Evolutionary conservation across 2,113 vertebrate genomes (phyloP).

Genomic region (Festucalex cinctus): DNA sequence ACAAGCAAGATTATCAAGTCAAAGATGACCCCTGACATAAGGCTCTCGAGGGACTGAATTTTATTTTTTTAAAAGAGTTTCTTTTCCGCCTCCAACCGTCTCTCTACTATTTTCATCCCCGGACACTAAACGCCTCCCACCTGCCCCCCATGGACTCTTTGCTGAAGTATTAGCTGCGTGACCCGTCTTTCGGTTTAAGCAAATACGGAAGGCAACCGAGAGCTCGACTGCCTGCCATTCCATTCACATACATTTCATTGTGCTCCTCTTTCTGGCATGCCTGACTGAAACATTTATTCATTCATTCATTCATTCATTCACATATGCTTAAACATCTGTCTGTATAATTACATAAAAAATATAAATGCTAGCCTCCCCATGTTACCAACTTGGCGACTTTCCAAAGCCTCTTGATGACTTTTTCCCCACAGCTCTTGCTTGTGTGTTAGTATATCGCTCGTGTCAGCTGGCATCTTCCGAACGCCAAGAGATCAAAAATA

Average conservation of each 20-base stretch:
- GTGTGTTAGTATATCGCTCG: too few relatives aligned
- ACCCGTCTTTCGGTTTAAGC: slow-evolving; percentile 41
- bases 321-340: too few relatives aligned
- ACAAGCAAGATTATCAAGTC: slow-evolving; percentile 72
- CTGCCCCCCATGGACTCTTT: slow-evolving; percentile 10
- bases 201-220: slow-evolving; percentile 21
- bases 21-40: slow-evolving; percentile 73
- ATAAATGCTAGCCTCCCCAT: too few relatives aligned
- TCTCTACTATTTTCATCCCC: slow-evolving; percentile 50
- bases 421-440: too few relatives aligned
- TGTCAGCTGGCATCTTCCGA: too few relatives aligned
- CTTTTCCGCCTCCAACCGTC: slow-evolving; percentile 39
- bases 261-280: neutral
- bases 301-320: too few relatives aligned
- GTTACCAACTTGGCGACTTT: too few relatives aligned
- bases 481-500: too few relatives aligned
- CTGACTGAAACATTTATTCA: too few relatives aligned
- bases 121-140: slow-evolving; percentile 12
- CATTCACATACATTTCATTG: neutral
- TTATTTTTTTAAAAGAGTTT: slow-evolving; percentile 36
- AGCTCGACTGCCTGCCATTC: neutral
- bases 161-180: slow-evolving; percentile 42
- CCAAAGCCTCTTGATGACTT: too few relatives aligned
- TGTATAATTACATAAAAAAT: too few relatives aligned
- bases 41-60: slow-evolving; percentile 59